These are phyloP conservation scores for Drosophila sordidula DNA, from an alignment of 2,888 invertebrate genomes.

Conservation along the genomic window DNA sequence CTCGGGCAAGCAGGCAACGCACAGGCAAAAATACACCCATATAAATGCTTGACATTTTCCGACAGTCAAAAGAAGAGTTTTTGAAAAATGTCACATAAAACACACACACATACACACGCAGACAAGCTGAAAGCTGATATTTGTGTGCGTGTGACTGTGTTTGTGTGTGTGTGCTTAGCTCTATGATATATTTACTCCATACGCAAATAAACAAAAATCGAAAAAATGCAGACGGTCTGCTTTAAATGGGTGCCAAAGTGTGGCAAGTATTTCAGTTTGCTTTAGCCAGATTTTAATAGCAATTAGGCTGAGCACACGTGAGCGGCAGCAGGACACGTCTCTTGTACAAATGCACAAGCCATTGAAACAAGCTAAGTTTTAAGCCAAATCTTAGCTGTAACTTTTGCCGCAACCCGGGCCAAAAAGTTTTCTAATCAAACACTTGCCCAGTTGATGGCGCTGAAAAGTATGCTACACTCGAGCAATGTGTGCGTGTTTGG, in stretches of 20 bases:
- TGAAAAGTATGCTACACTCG: slow-evolving; percentile 40
- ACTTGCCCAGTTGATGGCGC: slow-evolving; percentile 53
- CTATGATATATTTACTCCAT: slow-evolving; percentile 48
- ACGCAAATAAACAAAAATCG: slow-evolving; percentile 40
- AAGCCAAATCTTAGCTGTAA: slow-evolving; percentile 60
- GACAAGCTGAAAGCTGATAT: slow-evolving; percentile 1
- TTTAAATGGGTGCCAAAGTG: slow-evolving; percentile 10
- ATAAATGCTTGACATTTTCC: slow-evolving; percentile 63
- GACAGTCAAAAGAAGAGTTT: slow-evolving; percentile 52
- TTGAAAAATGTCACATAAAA: slow-evolving; percentile 31
- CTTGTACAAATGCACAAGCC: slow-evolving; percentile 41
- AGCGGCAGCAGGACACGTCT: slow-evolving; percentile 22
- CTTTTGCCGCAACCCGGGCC: slow-evolving; percentile 29
- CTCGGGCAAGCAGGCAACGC: slow-evolving; percentile 33
- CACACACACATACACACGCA: neutral
- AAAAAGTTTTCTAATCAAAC: slow-evolving; percentile 74
- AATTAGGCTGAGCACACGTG: slow-evolving; percentile 38
- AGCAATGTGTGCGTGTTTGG: neutral
- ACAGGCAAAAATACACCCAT: slow-evolving; percentile 8
- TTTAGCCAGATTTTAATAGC: slow-evolving; percentile 28
- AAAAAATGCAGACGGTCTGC: slow-evolving; percentile 18
- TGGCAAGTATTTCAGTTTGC: slow-evolving; percentile 1
- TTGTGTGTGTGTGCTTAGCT: slow-evolving; percentile 22
- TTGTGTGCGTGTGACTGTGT: slow-evolving; percentile 2
- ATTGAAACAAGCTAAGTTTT: slow-evolving; percentile 32